Conservation (phyloP, 2,797 vertebrate genomes). For the Meda fulgida region DNA sequence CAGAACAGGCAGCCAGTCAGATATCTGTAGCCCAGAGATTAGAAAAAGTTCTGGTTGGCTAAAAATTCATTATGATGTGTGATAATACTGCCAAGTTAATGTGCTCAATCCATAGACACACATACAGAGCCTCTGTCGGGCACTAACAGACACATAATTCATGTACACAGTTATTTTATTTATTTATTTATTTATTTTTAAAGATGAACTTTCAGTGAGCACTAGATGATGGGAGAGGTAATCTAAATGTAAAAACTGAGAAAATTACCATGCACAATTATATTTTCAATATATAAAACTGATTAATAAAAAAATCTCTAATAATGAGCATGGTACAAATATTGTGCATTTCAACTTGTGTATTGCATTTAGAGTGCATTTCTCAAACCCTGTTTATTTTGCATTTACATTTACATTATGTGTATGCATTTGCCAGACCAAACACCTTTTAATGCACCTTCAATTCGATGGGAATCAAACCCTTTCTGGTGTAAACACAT, state of each 20-base stretch:
- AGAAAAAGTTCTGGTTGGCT: constrained; percentile 22
- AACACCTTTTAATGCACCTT: neutral
- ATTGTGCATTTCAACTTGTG: neutral
- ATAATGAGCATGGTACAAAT: neutral
- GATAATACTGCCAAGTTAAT: neutral
- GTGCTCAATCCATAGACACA: constrained; percentile 33
- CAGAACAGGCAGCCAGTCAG: constrained; percentile 46
- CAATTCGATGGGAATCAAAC: neutral
- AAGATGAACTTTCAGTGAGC: too few species aligned
- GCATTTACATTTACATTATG: neutral
- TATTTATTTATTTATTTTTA: too few species aligned
- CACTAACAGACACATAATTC: neutral
- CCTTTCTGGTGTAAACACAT: neutral
- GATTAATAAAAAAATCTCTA: neutral
- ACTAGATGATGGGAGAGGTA: neutral
- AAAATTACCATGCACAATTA: neutral
- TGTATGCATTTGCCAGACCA: neutral
- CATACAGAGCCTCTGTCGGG: neutral
- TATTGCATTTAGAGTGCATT: neutral
- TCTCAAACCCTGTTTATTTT: neutral
- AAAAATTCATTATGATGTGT: constrained; percentile 17
- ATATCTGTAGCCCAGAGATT: constrained; percentile 26
- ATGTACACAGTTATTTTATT: neutral
- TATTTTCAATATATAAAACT: neutral
- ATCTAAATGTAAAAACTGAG: neutral